Base-by-base conservation (phyloP, 2,113 vertebrate genomes). In the Osmerus mordax region DNA sequence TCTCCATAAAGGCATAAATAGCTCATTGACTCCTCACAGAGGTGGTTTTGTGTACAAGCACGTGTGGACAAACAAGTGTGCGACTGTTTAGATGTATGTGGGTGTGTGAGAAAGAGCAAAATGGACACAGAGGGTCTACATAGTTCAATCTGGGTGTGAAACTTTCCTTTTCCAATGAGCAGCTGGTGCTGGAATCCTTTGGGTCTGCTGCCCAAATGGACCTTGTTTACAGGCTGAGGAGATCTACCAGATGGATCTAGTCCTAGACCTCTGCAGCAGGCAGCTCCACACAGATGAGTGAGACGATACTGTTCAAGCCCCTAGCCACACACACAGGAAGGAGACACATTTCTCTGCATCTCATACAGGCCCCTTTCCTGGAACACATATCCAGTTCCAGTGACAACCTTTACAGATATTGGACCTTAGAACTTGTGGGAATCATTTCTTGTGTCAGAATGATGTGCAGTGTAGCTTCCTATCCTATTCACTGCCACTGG, bases 161-260 rank as follows among this genome's bases (percentile, higher is more conserved):
- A 47, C 23, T 19, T 41, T 60, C 25, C 47, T 69, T 13, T 55
- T 74, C 13, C 74, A 67, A 19, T 52, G 72, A 73, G 63, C 23
- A 71, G 47, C 86, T 83, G 77, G 76, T 75, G 60, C 67, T 72
- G 18, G 80, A 62, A 76, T 71, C 69, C 53, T 65, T 51, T 64
- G 70, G 73, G 75, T 81, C 80, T 84, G 76, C 64, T 65, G 9
- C 71, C 76, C 81, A 86, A 73, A 86, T 83, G 76, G 70, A 58
- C 55, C 32, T 21, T 70, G 67, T 13, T 28, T 62, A 8, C 25
- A 74, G 60, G 59, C 36, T 70, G 8, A 47, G 2, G 4, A 71
- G 64, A 58, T 65, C 60, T 53, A 47, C 13, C 51, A 41, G 51
- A 60, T 59, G 5, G 41, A 7, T 9, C 9, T 47, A 47, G 41